Percentiles rank a stretch among this genome's conserved stretches.
Conservation (phyloP, 2,888 invertebrate species). For the Portevinia maculata region DNA sequence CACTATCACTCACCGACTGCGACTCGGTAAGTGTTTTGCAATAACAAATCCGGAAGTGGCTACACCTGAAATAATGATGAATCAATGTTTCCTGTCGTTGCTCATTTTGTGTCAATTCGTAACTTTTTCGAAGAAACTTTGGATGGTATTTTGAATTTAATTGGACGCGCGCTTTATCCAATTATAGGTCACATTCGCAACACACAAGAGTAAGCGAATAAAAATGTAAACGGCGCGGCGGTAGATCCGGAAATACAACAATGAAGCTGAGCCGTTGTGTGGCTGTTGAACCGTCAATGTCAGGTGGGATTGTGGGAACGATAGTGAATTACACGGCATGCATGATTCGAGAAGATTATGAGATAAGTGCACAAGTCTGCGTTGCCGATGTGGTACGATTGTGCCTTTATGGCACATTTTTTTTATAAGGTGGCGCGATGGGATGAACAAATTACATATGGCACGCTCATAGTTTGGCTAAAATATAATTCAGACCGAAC, state of each 20-base stretch:
- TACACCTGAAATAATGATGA: slow-evolving; percentile 57
- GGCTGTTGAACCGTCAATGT: slow-evolving; percentile 51
- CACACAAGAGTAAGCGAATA: slow-evolving; percentile 29
- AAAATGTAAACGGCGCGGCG: slow-evolving; percentile 28
- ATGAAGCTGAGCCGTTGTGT: slow-evolving; percentile 8
- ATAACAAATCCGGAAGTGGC: slow-evolving; percentile 63
- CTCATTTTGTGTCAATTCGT: slow-evolving; percentile 19
- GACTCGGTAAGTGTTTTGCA: slow-evolving; percentile 39
- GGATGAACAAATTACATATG: too few relatives aligned
- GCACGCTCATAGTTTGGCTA: too few relatives aligned
- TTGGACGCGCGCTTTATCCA: slow-evolving; percentile 22
- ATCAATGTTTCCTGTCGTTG: slow-evolving; percentile 42
- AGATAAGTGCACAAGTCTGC: too few relatives aligned
- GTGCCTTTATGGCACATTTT: too few relatives aligned
- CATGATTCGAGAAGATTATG: not conserved
- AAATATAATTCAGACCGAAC: too few relatives aligned
- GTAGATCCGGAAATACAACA: slow-evolving; percentile 63
- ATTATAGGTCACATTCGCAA: slow-evolving; percentile 27
- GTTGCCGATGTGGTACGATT: too few relatives aligned
- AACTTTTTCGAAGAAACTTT: slow-evolving; percentile 22
- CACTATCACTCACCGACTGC: not conserved
- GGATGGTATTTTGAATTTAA: not conserved
- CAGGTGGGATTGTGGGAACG: slow-evolving; percentile 23
- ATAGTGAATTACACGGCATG: slow-evolving; percentile 45
- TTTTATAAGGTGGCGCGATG: too few relatives aligned